Conservation (phyloP, 2,888 invertebrate species). For the Sinhomidia bicolor region DNA sequence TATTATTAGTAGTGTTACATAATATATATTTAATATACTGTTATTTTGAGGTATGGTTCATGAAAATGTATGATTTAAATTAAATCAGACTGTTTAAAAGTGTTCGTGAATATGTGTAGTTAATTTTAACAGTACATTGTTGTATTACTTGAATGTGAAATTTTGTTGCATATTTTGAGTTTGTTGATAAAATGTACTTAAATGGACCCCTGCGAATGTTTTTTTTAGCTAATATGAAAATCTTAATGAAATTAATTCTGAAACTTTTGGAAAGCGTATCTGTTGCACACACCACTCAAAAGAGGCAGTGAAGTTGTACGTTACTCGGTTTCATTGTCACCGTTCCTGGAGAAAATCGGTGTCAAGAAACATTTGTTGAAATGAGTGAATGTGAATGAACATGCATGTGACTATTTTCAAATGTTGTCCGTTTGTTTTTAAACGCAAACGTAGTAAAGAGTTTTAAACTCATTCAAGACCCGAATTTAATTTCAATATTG, state of each 20-base stretch:
- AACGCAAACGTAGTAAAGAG: constrained; percentile 24
- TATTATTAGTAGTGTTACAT: not conserved
- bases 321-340: not conserved
- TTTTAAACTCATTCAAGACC: constrained; percentile 57
- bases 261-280: constrained; percentile 21
- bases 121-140: not conserved
- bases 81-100: constrained; percentile 16
- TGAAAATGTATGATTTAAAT: not conserved
- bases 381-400: constrained; percentile 31
- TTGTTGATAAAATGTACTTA: not conserved
- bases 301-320: constrained; percentile 30
- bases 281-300: constrained; percentile 25
- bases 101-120: not conserved
- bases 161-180: not conserved
- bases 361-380: not conserved
- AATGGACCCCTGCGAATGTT: not conserved
- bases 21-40: constrained; percentile 4
- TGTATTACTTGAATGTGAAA: not conserved
- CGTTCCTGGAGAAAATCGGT: not conserved
- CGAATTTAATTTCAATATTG: constrained; percentile 57
- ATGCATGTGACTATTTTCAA: constrained; percentile 24
- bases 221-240: not conserved
- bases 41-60: constrained; percentile 17
- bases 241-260: not conserved
- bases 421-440: not conserved